Evolutionary conservation across 92 coral and sea anemone genomes (phyloP), one percentile per base, ranked within the genome.

Genomic region (Palythoa heliodiscus): DNA sequence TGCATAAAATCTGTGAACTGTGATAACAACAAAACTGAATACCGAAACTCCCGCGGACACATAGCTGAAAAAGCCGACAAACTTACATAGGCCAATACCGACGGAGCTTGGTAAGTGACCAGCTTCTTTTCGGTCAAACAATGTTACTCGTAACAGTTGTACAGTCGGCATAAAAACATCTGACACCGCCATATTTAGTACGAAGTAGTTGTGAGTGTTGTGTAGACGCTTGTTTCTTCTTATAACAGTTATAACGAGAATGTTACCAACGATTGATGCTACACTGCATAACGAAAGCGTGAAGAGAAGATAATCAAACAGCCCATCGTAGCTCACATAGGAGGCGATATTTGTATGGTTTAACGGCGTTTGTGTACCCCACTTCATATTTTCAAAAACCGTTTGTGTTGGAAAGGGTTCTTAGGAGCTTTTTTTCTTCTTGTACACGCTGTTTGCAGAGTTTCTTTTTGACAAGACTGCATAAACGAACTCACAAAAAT

Each of bases 201-300:
- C 5, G 78, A 73, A 73, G 60, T 73, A 73, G 16, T 73, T 73
- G 17, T 48, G 60, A 8, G 78, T 73, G 78, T 73, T 73, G 16
- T 22, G 55, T 11, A 73, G 78, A 10, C 29, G 78, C 19, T 73
- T 73, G 60, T 10, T 47, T 73, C 78, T 22, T 7, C 11, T 19
- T 10, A 73, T 73, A 4, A 22, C 57, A 15, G 20, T 12, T 10
- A 73, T 9, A 7, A 73, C 60, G 14, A 73, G 60, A 5, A 20
- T 23, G 16, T 73, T 73, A 2, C 78, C 78, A 11, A 22, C 38
- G 15, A 73, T 8, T 19, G 78, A 73, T 2, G 78, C 78, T 4
- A 12, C 19, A 50, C 78, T 73, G 58, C 78, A 73, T 39, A 73
- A 11, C 13, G 7, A 17, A 5, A 73, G 22, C 55, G 58, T 47